These are phyloP conservation scores for Hoplostethus atlanticus DNA, from an alignment of 2,797 vertebrate species.

Conservation along the genomic window DNA sequence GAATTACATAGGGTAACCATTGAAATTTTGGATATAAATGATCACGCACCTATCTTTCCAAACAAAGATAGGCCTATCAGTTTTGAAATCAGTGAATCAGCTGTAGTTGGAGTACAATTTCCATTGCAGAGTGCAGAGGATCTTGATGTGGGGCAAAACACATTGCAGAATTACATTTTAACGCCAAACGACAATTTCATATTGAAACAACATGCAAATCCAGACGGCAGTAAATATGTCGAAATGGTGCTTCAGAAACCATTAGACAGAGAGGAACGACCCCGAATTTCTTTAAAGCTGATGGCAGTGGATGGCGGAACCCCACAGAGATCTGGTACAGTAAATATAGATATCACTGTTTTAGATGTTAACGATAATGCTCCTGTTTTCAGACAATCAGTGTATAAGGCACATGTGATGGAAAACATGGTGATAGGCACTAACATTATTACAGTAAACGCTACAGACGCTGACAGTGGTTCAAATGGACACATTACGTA, in stretches of 20 bases:
- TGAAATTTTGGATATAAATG: constrained; percentile 71
- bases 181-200: constrained; percentile 19
- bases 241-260: constrained; percentile 51
- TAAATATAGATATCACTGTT: constrained; percentile 68
- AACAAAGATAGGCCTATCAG: constrained; percentile 32
- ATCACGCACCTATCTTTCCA: constrained; percentile 59
- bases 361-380: constrained; percentile 78
- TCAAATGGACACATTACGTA: constrained; percentile 61
- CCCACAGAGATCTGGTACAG: constrained; percentile 70
- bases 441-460: constrained; percentile 61
- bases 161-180: constrained; percentile 29
- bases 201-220: constrained; percentile 9
- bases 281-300: constrained; percentile 40
- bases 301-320: constrained; percentile 74
- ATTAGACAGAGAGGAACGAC: constrained; percentile 59
- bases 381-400: constrained; percentile 74
- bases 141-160: constrained; percentile 32
- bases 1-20: constrained; percentile 48
- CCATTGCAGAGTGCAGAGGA: constrained; percentile 41
- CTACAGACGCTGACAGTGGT: constrained; percentile 74
- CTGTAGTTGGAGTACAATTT: constrained; percentile 27
- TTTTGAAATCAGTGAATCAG: constrained; percentile 58
- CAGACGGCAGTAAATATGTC: constrained; percentile 24
- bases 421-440: constrained; percentile 66
- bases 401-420: constrained; percentile 70